A percentile compares a stretch with the other conserved stretches of the same genome.
phyloP scores from a whole-genome alignment of 2,113 vertebrate species.

The Crotophaga sulcirostris region DNA sequence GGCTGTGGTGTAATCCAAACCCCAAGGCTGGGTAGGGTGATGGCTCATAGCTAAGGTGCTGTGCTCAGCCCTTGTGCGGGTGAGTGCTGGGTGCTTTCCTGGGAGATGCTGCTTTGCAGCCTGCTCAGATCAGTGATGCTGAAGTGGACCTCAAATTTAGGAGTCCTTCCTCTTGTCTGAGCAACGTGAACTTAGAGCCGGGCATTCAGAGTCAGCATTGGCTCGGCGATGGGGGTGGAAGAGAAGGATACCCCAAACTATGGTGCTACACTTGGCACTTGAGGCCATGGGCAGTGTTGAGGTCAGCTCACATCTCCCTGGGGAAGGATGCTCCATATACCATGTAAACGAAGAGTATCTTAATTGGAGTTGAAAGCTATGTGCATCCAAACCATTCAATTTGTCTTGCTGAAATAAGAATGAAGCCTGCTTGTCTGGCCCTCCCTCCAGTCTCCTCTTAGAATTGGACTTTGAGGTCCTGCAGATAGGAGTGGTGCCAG shows the following conservation, averaged over 20 bases:
- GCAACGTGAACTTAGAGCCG: accelerated
- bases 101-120: neutral
- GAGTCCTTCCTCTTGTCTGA: neutral
- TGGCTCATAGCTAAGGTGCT: neutral
- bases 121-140: accelerated
- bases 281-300: neutral
- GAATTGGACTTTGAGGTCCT: neutral
- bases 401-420: neutral
- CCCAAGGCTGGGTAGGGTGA: neutral
- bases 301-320: neutral
- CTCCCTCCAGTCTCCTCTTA: neutral
- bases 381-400: neutral
- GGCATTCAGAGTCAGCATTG: accelerated
- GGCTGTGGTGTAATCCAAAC: neutral
- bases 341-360: accelerated
- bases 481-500: neutral
- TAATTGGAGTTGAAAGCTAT: neutral
- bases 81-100: neutral
- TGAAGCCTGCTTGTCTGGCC: accelerated
- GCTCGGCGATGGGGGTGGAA: neutral
- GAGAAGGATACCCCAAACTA: too few relatives aligned
- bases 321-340: neutral
- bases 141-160: accelerated
- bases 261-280: neutral
- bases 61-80: accelerated